phyloP scores from a whole-genome alignment of 64 coral and sea anemone genomes.

The Orbicella faveolata region DNA sequence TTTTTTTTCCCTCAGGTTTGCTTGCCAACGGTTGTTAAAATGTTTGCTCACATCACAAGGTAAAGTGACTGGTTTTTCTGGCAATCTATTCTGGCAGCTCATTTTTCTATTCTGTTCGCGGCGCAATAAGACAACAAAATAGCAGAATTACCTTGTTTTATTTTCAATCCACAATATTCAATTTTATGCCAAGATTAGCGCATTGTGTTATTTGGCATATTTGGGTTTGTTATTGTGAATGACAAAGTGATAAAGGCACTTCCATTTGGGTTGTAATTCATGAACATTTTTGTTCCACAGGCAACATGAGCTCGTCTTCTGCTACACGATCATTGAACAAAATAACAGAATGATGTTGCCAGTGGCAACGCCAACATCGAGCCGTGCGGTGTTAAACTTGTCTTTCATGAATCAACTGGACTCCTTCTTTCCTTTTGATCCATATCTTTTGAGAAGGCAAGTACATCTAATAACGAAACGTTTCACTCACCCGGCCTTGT shows the following conservation, averaged over 20 bases:
- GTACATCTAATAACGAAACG: not conserved
- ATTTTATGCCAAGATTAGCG: no score
- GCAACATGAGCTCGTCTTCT: slow-evolving; percentile 80
- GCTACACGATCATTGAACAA: slow-evolving; percentile 95
- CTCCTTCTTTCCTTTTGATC: slow-evolving; percentile 97
- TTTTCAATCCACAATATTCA: no score
- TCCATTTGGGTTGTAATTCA: no score
- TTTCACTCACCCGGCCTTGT: no score
- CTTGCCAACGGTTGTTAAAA: slow-evolving; percentile 81
- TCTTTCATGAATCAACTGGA: slow-evolving; percentile 91
- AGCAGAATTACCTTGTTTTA: no score
- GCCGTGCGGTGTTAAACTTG: slow-evolving; percentile 52
- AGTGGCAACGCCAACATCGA: slow-evolving; percentile 63
- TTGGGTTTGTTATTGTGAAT: not conserved
- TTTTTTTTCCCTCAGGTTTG: slow-evolving; percentile 72
- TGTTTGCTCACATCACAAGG: slow-evolving; percentile 96
- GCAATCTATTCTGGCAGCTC: no score
- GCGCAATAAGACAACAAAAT: no score
- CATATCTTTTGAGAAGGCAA: slow-evolving; percentile 86
- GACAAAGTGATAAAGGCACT: no score
- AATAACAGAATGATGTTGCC: slow-evolving; percentile 90
- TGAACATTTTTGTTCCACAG: slow-evolving; percentile 39
- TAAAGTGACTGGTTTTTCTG: not conserved
- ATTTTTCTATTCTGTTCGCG: no score
- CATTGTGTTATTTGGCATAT: no score